Conservation (phyloP, 1,140 invertebrate genomes). For the Caerostris darwini region DNA sequence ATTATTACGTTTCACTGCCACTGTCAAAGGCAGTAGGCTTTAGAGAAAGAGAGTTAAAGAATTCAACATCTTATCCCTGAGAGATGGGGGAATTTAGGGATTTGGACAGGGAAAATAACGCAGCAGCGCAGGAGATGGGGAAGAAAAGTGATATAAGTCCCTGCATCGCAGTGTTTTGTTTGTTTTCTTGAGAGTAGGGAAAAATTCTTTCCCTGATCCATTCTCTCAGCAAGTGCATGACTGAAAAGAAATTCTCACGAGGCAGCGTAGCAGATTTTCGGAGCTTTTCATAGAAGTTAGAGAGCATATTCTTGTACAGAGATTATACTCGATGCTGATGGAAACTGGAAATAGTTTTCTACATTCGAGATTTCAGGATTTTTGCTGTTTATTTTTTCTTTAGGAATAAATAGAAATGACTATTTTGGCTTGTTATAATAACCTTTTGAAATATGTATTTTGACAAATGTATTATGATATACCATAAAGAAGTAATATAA, state of each 20-base stretch:
- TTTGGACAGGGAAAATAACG: constrained; percentile 11
- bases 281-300: not conserved
- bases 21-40: not conserved
- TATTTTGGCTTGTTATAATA: too few species aligned
- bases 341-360: not conserved
- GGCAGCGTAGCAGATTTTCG: not conserved
- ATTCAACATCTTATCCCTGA: not conserved
- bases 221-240: not conserved
- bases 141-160: not conserved
- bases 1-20: constrained; percentile 32
- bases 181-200: not conserved
- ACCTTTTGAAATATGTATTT: not conserved
- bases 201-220: not conserved
- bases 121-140: too few species aligned
- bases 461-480: too few species aligned
- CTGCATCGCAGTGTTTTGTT: not conserved
- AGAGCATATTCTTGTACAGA: constrained; percentile 1
- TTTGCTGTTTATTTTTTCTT: not conserved
- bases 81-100: constrained; percentile 27
- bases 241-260: not conserved
- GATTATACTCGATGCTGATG: not conserved
- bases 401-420: not conserved
- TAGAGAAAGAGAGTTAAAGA: not conserved
- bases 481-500: too few species aligned
- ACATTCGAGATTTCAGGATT: not conserved